A percentile compares a stretch with the other conserved stretches of the same genome.
These are phyloP conservation scores for Tipula vernalis DNA, from an alignment of 2,888 invertebrate genomes.

Conservation along the genomic window DNA sequence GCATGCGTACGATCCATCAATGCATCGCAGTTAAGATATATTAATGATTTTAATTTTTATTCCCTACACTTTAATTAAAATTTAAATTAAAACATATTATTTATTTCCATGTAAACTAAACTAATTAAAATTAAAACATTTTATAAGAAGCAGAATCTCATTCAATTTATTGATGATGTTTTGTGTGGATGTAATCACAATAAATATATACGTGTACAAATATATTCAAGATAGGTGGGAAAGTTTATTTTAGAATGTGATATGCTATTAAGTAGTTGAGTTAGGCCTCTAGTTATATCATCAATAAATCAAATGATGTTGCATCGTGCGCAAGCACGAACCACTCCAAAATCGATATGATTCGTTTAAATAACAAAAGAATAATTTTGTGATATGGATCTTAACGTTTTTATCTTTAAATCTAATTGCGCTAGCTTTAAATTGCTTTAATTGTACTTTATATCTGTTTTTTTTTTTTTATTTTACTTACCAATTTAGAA, in stretches of 20 bases:
- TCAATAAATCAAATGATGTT: not conserved
- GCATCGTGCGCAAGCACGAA: not conserved
- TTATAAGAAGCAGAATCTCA: not conserved
- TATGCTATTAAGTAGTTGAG: not conserved
- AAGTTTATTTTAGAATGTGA: not conserved
- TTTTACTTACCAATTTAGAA: not conserved
- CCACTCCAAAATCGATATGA: not conserved
- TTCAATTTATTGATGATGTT: not conserved
- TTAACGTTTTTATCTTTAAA: not conserved
- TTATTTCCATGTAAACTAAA: not conserved
- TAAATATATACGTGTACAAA: not conserved
- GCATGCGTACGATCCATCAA: not conserved
- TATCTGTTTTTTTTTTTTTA: not conserved
- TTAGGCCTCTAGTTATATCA: not conserved
- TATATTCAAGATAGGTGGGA: not conserved
- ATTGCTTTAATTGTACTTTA: not conserved
- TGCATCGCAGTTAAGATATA: too few species aligned
- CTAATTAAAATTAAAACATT: not conserved
- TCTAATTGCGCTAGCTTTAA: not conserved
- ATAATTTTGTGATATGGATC: not conserved
- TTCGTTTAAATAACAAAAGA: not conserved
- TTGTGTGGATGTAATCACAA: not conserved
- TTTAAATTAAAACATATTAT: not conserved
- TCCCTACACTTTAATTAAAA: not conserved
- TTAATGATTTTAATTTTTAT: not conserved